Evolutionary conservation across 2,113 vertebrate genomes (phyloP).

Genomic region (Scomber colias): DNA sequence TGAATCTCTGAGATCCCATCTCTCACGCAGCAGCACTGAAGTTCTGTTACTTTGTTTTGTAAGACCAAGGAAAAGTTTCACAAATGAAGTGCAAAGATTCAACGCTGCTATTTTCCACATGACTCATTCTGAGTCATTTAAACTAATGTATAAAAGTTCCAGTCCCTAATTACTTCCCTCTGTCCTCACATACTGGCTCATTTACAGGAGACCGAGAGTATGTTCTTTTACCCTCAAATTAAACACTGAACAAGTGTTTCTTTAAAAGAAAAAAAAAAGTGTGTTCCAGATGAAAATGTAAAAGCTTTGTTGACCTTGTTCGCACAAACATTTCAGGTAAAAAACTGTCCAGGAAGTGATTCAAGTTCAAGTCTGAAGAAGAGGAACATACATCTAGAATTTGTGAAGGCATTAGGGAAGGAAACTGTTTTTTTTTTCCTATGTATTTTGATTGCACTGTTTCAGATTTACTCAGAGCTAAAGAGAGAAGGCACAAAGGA

Average conservation of each 20-base stretch:
- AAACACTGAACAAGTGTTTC: background rate
- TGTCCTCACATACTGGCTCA: slow-evolving; percentile 38
- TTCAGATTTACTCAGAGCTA: slow-evolving; percentile 31
- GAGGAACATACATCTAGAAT: background rate
- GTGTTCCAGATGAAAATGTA: background rate
- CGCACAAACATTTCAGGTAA: background rate
- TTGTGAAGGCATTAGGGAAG: background rate
- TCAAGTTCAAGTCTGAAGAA: background rate
- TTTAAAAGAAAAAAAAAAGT: background rate
- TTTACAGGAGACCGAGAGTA: slow-evolving; percentile 2
- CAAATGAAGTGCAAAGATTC: slow-evolving; percentile 21
- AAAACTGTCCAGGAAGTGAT: background rate
- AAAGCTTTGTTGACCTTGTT: background rate
- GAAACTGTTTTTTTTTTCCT: background rate
- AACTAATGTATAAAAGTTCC: slow-evolving; percentile 31
- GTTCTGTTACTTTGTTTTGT: slow-evolving; percentile 1
- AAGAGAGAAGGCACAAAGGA: slow-evolving; percentile 42
- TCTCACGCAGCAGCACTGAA: background rate
- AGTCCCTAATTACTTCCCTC: slow-evolving; percentile 49
- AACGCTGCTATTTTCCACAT: slow-evolving; percentile 45
- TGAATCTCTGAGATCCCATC: slow-evolving; percentile 11
- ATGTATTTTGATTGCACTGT: background rate
- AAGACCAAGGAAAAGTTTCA: slow-evolving; percentile 19
- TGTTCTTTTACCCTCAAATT: slow-evolving; percentile 23
- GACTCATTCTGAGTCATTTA: slow-evolving; percentile 55